These are phyloP conservation scores for Amazona ochrocephala DNA, from an alignment of 2,797 vertebrate species.

Conservation along the genomic window DNA sequence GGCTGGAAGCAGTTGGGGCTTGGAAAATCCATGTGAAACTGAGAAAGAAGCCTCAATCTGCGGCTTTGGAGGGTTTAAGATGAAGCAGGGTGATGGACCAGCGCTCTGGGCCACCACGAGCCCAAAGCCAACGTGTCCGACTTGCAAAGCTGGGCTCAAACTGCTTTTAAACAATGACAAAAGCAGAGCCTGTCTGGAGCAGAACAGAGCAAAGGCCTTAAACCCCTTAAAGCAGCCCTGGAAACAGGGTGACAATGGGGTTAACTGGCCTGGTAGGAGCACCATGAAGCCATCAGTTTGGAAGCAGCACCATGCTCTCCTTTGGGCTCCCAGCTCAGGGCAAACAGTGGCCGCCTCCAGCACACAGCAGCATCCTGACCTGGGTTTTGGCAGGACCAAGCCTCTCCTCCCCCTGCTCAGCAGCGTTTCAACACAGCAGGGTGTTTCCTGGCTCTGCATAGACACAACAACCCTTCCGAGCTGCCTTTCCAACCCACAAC, in stretches of 20 bases:
- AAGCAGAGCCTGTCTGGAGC: background rate
- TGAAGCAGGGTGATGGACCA: background rate
- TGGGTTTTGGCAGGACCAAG: background rate
- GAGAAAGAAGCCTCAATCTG: background rate
- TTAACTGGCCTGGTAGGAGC: background rate
- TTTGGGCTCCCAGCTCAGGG: background rate
- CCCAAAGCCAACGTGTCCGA: background rate
- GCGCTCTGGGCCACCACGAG: fast-evolving
- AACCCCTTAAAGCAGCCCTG: background rate
- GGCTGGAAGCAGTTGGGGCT: background rate
- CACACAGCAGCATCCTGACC: background rate
- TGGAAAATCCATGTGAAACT: fast-evolving
- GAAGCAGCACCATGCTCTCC: background rate
- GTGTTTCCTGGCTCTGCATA: background rate
- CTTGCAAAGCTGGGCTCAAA: background rate
- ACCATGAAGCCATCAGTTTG: background rate
- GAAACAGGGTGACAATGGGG: background rate
- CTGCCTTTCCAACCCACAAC: background rate
- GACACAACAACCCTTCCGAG: background rate
- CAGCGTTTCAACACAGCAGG: background rate
- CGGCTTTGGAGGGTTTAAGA: background rate
- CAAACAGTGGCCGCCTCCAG: fast-evolving
- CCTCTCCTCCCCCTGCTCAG: background rate
- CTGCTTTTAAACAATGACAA: background rate
- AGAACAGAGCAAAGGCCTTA: background rate